Evolutionary conservation across 2,113 vertebrate species (phyloP).

Genomic region (Aramus guarauna): DNA sequence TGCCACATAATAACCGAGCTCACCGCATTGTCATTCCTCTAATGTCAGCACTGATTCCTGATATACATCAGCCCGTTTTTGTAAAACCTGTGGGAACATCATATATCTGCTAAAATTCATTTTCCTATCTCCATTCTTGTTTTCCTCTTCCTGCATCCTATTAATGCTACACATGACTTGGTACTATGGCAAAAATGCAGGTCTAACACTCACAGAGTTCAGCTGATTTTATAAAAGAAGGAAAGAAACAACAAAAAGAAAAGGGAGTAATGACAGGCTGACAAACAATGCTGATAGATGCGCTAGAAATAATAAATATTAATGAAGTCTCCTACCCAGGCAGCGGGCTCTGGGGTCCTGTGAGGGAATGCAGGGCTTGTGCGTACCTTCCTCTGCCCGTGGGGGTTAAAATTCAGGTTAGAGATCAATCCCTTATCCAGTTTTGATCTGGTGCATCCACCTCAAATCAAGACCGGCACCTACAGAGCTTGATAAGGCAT

Average conservation of each 20-base stretch:
- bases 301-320: not conserved
- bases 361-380: not conserved
- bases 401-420: not conserved
- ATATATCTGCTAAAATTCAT: not conserved
- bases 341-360: not conserved
- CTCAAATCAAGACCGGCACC: not conserved
- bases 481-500: fast-evolving
- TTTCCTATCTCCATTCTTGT: not conserved
- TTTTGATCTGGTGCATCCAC: not conserved
- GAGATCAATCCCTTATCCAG: not conserved
- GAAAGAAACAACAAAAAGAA: not conserved
- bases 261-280: not conserved
- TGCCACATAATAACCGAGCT: not conserved
- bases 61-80: not conserved
- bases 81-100: not conserved
- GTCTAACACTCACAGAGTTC: not conserved
- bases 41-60: not conserved
- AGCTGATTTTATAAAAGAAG: not conserved
- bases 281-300: not conserved
- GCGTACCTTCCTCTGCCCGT: not conserved
- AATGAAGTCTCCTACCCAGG: not conserved
- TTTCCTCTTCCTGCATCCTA: not conserved
- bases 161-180: not conserved
- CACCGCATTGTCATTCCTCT: fast-evolving
- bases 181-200: not conserved